Evolutionary conservation across 2,113 vertebrate genomes (phyloP).

Genomic region (Ptilonorhynchus violaceus): DNA sequence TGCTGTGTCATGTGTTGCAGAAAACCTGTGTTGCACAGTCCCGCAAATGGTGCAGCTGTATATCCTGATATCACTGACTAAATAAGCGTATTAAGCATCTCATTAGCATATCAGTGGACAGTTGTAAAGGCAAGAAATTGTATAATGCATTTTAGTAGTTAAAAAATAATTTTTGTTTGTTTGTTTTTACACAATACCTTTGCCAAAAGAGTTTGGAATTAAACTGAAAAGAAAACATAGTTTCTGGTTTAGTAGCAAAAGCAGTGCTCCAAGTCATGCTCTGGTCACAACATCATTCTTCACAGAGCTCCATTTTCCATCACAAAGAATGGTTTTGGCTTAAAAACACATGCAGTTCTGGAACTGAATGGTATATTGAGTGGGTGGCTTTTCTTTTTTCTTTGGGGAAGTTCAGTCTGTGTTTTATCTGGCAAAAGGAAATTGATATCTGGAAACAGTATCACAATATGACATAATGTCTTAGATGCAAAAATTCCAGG

Average conservation of each 20-base stretch:
- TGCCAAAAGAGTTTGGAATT: background rate
- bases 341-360: background rate
- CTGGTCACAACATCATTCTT: background rate
- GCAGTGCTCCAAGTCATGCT: background rate
- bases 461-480: background rate
- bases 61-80: background rate
- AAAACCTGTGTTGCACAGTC: background rate
- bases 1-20: background rate
- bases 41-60: background rate
- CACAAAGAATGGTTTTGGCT: background rate
- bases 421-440: background rate
- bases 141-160: background rate
- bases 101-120: background rate
- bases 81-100: background rate
- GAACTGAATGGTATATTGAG: background rate
- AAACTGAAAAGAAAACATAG: background rate
- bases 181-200: background rate
- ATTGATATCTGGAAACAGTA: background rate
- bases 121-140: background rate
- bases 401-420: background rate
- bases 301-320: background rate
- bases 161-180: rapidly evolving
- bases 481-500: background rate
- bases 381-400: background rate
- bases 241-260: background rate